These are phyloP conservation scores for Acrocephalus scirpaceus DNA, from an alignment of 2,797 vertebrate species.

Conservation along the genomic window DNA sequence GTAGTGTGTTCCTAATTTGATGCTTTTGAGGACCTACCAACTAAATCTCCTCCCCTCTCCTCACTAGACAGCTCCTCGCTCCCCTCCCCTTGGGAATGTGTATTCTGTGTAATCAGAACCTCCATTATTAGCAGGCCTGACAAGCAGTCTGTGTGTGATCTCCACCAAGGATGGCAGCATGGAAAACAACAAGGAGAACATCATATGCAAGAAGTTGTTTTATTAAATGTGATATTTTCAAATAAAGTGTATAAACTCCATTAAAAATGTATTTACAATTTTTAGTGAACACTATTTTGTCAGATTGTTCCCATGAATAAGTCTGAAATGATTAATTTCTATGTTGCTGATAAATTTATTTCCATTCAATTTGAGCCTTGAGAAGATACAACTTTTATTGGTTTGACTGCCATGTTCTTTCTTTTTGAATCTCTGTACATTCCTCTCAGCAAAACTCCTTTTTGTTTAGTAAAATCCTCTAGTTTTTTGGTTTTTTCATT, in stretches of 20 bases:
- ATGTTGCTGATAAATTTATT: background rate
- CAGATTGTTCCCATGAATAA: background rate
- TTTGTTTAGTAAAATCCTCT: background rate
- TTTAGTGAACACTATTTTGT: background rate
- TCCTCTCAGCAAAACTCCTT: background rate
- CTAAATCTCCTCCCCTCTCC: background rate
- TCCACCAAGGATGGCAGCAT: rapidly evolving
- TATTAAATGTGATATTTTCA: background rate
- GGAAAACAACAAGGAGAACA: background rate
- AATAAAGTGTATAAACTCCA: background rate
- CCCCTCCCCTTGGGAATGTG: rapidly evolving
- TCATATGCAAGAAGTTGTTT: background rate
- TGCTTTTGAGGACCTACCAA: background rate
- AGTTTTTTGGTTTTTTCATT: background rate
- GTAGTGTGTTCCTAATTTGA: background rate
- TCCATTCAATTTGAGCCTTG: background rate
- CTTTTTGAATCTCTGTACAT: background rate
- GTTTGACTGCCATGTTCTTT: background rate
- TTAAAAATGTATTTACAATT: background rate
- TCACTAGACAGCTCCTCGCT: background rate
- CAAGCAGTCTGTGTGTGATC: background rate
- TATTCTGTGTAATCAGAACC: background rate
- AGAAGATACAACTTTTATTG: background rate
- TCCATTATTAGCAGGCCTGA: background rate
- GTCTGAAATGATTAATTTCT: background rate